These are phyloP conservation scores for Auanema freiburgensis DNA, from an alignment of 2,888 invertebrate genomes.

Conservation along the genomic window DNA sequence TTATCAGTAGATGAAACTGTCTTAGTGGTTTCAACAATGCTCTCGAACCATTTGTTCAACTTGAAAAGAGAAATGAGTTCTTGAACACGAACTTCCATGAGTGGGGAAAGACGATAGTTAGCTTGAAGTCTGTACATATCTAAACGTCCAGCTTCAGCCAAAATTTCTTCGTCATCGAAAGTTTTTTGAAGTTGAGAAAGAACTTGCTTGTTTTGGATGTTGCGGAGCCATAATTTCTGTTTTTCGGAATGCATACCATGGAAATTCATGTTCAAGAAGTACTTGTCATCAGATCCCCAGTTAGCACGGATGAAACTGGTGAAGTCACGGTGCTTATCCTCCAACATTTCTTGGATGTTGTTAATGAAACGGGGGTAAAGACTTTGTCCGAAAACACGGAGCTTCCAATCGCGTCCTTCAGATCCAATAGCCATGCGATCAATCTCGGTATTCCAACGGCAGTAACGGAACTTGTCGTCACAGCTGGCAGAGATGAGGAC, in stretches of 20 bases:
- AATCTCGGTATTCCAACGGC: constrained; percentile 28
- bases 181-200: constrained; percentile 15
- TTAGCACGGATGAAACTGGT: constrained; percentile 23
- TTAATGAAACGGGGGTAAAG: constrained; percentile 26
- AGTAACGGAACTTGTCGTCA: constrained; percentile 33
- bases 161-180: constrained; percentile 34
- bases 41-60: constrained; percentile 17
- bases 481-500: constrained; percentile 29
- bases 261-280: constrained; percentile 31
- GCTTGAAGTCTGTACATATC: constrained; percentile 37
- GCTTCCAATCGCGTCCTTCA: constrained; percentile 29
- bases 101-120: constrained; percentile 33
- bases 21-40: constrained; percentile 9
- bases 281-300: constrained; percentile 30
- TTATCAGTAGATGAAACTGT: constrained; percentile 23
- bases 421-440: constrained; percentile 19
- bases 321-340: constrained; percentile 38
- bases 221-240: constrained; percentile 35
- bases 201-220: too few relatives aligned
- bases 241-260: constrained; percentile 35
- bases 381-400: constrained; percentile 23
- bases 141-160: constrained; percentile 38
- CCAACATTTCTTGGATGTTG: constrained; percentile 18
- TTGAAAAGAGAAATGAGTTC: constrained; percentile 20
- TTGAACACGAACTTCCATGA: constrained; percentile 21